Percentiles rank a stretch among this genome's conserved stretches.
These are phyloP conservation scores for Columba livia DNA, from an alignment of 2,113 vertebrate species.

Conservation along the genomic window DNA sequence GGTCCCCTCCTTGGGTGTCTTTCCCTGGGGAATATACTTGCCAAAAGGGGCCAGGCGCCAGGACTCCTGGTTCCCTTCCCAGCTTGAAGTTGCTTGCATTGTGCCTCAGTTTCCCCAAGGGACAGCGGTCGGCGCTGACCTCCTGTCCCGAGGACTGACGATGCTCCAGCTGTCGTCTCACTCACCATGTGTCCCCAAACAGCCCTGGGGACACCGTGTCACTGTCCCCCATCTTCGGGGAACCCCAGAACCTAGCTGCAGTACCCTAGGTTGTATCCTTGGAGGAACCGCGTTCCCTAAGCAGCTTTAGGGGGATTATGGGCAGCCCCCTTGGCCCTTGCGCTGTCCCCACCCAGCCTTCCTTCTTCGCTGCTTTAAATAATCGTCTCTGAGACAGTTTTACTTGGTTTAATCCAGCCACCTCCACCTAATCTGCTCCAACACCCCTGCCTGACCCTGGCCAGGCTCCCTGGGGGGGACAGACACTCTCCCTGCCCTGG, in stretches of 20 bases:
- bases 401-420: slow-evolving; percentile 31
- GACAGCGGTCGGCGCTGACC: fast-evolving
- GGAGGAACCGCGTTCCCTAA: slow-evolving; percentile 11
- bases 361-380: slow-evolving; percentile 11
- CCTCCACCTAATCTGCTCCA: slow-evolving; percentile 43
- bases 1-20: background rate
- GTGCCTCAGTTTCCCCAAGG: background rate
- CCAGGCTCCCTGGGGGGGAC: background rate
- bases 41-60: fast-evolving
- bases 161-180: fast-evolving
- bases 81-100: fast-evolving
- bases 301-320: slow-evolving; percentile 34
- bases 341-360: slow-evolving; percentile 36
- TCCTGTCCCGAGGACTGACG: fast-evolving
- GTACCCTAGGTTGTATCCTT: slow-evolving; percentile 13
- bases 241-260: background rate
- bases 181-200: fast-evolving
- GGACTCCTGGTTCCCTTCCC: fast-evolving
- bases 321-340: background rate
- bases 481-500: background rate
- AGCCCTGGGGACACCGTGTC: background rate
- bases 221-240: background rate
- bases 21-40: fast-evolving
- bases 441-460: background rate
- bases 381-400: slow-evolving; percentile 47